Evolutionary conservation across 2,797 vertebrate species (phyloP), one percentile per base, ranked within the genome.

Genomic region (Enteromius viviparus): DNA sequence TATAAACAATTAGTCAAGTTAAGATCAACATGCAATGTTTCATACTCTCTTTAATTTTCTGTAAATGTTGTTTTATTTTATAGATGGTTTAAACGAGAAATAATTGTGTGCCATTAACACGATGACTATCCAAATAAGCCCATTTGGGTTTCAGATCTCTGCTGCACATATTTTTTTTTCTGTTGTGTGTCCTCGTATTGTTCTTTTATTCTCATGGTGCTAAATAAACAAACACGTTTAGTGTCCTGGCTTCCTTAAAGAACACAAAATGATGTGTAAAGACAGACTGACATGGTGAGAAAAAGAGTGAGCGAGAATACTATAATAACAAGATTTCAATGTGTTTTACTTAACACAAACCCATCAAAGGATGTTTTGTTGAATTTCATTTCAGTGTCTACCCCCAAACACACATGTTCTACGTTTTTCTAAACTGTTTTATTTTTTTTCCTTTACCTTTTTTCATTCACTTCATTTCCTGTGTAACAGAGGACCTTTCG

Each of bases 401-500:
- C 34, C 55, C n/a, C 17, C 8, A 47, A 55, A 55, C n/a, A 37
- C 19, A 26, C 62, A 42, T n/a, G 7, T 12, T 70, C 26, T 1
- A 65, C 0, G 34, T 42, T 70, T 51, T 74, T 69, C 62, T 3
- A 65, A 42, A 6, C 32, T 74, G 45, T 84, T 81, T 47, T 72
- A 49, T 70, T 85, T 81, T 76, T 47, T 55, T 76, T 40, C 66
- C 62, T 78, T 84, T 72, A 69, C 45, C 23, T 65, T 84, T 83
- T 77, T 69, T 29, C 34, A 23, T 53, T 74, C 7, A 47, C 80
- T 83, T 87, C 4, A 85, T 85, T 87, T 89, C 55, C 82, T 82
- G 78, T 77, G 45, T 47, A 82, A 62, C 75, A 71, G 53, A 83
- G 29, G 47, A 84, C 64, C 23, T 84, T 77, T 85, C 34, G 70